Evolutionary conservation across 1,140 invertebrate species (phyloP), one percentile per base, ranked within the genome.

Genomic region (Helicoverpa armigera): DNA sequence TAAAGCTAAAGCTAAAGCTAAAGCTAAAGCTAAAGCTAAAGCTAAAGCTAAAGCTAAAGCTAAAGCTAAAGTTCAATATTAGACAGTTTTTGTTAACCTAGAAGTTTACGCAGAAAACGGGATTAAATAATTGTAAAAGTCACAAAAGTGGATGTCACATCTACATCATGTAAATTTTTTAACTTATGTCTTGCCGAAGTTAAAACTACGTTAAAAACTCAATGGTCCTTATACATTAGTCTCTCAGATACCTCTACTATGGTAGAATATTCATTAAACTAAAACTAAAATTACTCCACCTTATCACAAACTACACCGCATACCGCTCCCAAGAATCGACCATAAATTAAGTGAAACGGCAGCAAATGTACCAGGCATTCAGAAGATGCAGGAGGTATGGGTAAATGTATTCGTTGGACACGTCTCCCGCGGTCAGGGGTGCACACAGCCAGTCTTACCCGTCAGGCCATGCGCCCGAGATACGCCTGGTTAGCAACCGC

Each of bases 401-500:
- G 51, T 72, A 72, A 31, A 56, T 54, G 29, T 54, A 35, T 73
- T 54, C 48, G 70, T 51, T 50, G 53, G 31, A n/a, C 31, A 58
- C 43, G 29, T 43, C 5, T 16, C 35, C 50, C 56, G 54, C 56
- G 54, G 54, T 75, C 58, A 72, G 69, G 18, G 18, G 16, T 54
- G 48, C 69, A 72, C 69, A 53, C n/a, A 50, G 16, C 53, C 2
- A 23, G 69, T 16, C 12, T 5, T 0, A 48, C 18, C 58, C 70
- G 53, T 58, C 51, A n/a, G 70, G 53, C 61, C 14, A 70, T 53
- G 18, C 50, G 48, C 31, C 53, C 58, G 56, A 75, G 73, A 75
- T 75, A 75, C 73, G 73, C 16, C 56, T 61, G 56, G 58, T 75
- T 75, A 75, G 43, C n/a, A 58, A 61, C 58, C 56, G 73, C 73